Base-by-base conservation (phyloP, 2,888 invertebrate species). In the Adelphocoris suturalis region DNA sequence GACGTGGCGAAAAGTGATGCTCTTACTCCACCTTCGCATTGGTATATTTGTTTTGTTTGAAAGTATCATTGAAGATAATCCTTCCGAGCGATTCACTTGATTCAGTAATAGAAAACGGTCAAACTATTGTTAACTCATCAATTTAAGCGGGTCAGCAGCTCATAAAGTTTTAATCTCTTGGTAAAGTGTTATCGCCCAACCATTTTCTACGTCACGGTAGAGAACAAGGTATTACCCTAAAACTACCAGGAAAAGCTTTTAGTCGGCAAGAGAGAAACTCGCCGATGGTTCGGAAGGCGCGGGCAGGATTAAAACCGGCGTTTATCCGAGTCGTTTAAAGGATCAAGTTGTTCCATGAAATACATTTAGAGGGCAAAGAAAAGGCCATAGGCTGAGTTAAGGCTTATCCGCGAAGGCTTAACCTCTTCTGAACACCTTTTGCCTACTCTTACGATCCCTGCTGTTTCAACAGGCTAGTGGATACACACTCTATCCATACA, bases 221-320 rank as follows among this genome's bases (percentile, higher is more conserved):
- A 13, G 68, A 23, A 13, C 68, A 78, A 78, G 78, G 78, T 78
- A 78, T 78, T 78, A 78, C 78, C 78, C 78, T 78, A 78, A 78
- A 78, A 78, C 78, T 37, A 78, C 78, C 46, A 28, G 78, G 78
- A 78, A 78, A 78, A 78, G 78, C 78, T 78, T 78, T 78, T 78
- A 78, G 78, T 37, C 46, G 28, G 78, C 37, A 37, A 19, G 37
- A 78, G 78, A 28, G 76, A 46, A 76, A 0, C 9, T 46, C 37
- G 0, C 46, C 46, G 13, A 19, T n/a, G 78, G 78, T 19, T 68
- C 68, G 19, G 46, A 19, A 78, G 78, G 76, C 27, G 27, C 23
- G 19, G 23, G 23, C 37, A 75, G 76, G 23, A 46, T 37, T 78
- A 37, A 78, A 78, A 28, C 16, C n/a, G 47, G 78, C 78, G 78